phyloP scores from a whole-genome alignment of 2,888 invertebrate genomes.

The Pediacus dermestoides region DNA sequence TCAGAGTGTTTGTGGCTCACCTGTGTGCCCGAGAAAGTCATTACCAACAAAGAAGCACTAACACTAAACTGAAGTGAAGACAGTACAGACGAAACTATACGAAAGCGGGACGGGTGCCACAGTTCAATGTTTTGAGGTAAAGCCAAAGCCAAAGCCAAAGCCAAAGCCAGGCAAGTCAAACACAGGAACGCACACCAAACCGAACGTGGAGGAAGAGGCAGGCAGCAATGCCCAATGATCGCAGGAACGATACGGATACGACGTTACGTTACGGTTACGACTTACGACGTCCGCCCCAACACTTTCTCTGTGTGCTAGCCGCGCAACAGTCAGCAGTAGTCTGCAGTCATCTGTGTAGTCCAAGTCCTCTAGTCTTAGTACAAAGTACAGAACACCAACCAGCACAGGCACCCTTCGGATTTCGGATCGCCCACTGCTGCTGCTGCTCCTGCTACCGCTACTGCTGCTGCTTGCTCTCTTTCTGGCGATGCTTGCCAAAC shows the following conservation, averaged over 20 bases:
- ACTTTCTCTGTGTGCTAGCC: conserved; percentile 24
- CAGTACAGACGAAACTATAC: conserved; percentile 5
- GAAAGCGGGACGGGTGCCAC: background rate
- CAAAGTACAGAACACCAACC: too few relatives aligned
- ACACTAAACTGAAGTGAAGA: background rate
- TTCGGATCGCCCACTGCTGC: too few relatives aligned
- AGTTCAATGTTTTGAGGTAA: conserved; percentile 2
- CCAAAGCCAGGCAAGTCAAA: conserved; percentile 15
- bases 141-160: too few relatives aligned
- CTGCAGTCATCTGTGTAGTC: too few relatives aligned
- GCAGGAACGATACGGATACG: conserved; percentile 21
- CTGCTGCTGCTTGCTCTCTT: too few relatives aligned
- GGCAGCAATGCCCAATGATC: conserved; percentile 17
- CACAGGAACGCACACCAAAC: conserved; percentile 6
- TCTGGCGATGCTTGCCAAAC: conserved; percentile 33
- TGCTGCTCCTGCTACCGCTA: too few relatives aligned
- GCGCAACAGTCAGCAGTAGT: conserved; percentile 10
- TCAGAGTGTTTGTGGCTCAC: conserved; percentile 17
- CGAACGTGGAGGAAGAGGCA: conserved; percentile 6
- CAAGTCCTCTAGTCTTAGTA: too few relatives aligned
- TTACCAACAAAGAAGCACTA: conserved; percentile 5
- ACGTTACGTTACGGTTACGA: conserved; percentile 11
- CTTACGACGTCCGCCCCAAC: conserved; percentile 12
- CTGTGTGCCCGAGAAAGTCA: conserved; percentile 20
- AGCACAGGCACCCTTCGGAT: too few relatives aligned